Percentiles rank a stretch among this genome's conserved stretches.
These are phyloP conservation scores for Arothron firmamentum DNA, from an alignment of 2,113 vertebrate genomes.

Conservation along the genomic window DNA sequence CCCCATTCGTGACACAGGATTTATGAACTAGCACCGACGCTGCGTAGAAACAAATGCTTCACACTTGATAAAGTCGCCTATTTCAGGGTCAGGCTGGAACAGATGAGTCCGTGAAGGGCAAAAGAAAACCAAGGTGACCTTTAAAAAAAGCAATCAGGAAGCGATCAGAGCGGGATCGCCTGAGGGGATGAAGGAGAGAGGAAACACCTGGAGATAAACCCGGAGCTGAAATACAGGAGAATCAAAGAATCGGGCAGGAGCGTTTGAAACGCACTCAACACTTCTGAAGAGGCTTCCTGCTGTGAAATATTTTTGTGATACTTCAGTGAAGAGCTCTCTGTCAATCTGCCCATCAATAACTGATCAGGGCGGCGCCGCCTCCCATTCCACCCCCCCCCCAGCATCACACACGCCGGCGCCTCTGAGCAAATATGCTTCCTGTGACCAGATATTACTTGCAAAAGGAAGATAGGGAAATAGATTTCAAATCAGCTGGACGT, in stretches of 20 bases:
- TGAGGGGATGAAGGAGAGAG: conserved; percentile 38
- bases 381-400: conserved; percentile 48
- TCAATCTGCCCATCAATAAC: conserved; percentile 53
- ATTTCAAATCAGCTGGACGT: conserved; percentile 52
- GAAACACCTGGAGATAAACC: conserved; percentile 40
- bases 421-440: conserved; percentile 38
- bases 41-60: conserved; percentile 8
- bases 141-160: conserved; percentile 37
- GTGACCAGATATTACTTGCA: conserved; percentile 53
- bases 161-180: conserved; percentile 37
- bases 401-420: conserved; percentile 60
- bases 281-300: conserved; percentile 19
- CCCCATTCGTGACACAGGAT: not conserved
- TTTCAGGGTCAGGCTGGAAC: conserved; percentile 24
- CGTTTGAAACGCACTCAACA: conserved; percentile 30
- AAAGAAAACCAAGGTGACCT: conserved; percentile 27
- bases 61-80: conserved; percentile 16
- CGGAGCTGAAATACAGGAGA: conserved; percentile 35
- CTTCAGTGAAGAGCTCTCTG: conserved; percentile 3
- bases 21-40: conserved; percentile 3
- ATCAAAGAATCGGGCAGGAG: conserved; percentile 30
- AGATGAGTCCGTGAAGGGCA: conserved; percentile 30
- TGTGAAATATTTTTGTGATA: conserved; percentile 16
- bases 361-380: conserved; percentile 53
- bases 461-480: conserved; percentile 53